These are phyloP conservation scores for Erinaceus europaeus DNA, from an alignment of 2,113 vertebrate genomes.

Conservation along the genomic window DNA sequence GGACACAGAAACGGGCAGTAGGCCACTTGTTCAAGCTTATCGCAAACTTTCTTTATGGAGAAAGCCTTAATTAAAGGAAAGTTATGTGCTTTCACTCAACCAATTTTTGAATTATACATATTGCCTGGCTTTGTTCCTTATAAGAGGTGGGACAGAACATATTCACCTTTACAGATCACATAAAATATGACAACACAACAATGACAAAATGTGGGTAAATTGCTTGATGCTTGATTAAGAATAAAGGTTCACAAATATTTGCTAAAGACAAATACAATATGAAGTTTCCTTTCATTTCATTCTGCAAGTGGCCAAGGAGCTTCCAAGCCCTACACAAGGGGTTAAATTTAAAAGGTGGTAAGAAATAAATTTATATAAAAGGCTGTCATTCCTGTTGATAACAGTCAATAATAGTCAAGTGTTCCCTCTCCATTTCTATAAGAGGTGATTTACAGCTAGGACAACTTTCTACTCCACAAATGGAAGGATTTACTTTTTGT, in stretches of 20 bases:
- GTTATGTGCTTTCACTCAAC: not conserved
- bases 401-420: not conserved
- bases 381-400: not conserved
- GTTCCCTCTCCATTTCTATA: not conserved
- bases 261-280: not conserved
- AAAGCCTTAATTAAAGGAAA: constrained; percentile 37
- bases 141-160: not conserved
- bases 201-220: not conserved
- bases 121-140: not conserved
- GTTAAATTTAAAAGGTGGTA: not conserved
- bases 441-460: not conserved
- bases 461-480: not conserved
- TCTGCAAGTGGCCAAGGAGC: not conserved
- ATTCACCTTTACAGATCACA: not conserved
- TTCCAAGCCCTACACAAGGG: not conserved
- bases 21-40: constrained; percentile 12
- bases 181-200: not conserved
- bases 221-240: not conserved
- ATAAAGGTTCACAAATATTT: not conserved
- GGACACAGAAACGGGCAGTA: not conserved
- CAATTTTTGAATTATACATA: constrained; percentile 27
- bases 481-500: not conserved
- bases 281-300: not conserved
- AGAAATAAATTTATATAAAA: not conserved
- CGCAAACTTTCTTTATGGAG: constrained; percentile 13